Percentiles rank a stretch among this genome's conserved stretches.
Evolutionary conservation across 1,140 invertebrate species (phyloP).

Genomic region (Calliopsis andreniformis): DNA sequence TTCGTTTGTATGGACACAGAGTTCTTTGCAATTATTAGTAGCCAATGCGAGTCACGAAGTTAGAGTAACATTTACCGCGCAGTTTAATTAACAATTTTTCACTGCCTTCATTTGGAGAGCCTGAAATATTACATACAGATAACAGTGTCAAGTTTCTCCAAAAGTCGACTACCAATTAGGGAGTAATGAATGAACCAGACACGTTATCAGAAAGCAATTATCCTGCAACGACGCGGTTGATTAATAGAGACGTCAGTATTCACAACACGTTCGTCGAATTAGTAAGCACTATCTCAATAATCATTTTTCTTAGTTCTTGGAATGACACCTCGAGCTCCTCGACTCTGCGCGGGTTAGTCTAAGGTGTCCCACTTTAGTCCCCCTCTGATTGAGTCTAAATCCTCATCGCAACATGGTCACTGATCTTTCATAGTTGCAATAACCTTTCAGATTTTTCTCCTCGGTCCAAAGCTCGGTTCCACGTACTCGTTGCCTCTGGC

Average conservation of each 20-base stretch:
- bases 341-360: neutral
- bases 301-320: neutral
- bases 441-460: constrained; percentile 7
- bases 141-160: too few relatives aligned
- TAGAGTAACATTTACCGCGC: too few relatives aligned
- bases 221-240: neutral
- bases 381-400: constrained; percentile 4
- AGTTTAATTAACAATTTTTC: too few relatives aligned
- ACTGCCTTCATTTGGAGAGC: too few relatives aligned
- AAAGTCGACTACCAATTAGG: constrained; percentile 4
- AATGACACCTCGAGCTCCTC: neutral
- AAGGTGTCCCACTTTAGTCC: neutral
- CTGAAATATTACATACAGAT: too few relatives aligned
- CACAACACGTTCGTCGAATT: constrained; percentile 6
- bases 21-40: too few relatives aligned
- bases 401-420: neutral
- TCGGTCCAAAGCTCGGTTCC: neutral
- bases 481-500: neutral
- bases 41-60: too few relatives aligned
- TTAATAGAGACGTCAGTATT: constrained; percentile 6
- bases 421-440: neutral
- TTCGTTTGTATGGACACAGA: too few relatives aligned
- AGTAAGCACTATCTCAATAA: neutral
- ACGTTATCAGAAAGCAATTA: constrained; percentile 20
- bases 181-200: neutral